A percentile compares a stretch with the other conserved stretches of the same genome.
phyloP scores from a whole-genome alignment of 2,113 vertebrate genomes.

The Nematolebias whitei region DNA sequence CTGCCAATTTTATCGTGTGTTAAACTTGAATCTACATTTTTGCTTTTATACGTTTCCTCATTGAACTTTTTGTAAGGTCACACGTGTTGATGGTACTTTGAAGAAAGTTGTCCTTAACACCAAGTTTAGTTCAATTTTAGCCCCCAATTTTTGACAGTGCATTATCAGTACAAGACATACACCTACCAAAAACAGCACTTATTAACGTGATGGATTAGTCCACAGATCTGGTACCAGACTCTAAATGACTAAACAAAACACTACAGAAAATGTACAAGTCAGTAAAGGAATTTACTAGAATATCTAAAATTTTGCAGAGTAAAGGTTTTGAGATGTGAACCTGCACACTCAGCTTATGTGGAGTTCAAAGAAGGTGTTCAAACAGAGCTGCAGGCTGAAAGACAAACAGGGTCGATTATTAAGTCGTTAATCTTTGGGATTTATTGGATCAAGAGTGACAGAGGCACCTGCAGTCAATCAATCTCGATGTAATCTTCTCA shows the following conservation, averaged over 20 bases:
- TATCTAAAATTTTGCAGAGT: background rate
- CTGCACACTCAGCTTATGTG: background rate
- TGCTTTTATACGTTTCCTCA: no score
- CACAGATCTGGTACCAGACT: background rate
- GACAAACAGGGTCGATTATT: constrained; percentile 36
- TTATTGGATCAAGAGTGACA: constrained; percentile 55
- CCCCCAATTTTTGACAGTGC: no score
- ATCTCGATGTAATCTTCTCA: constrained; percentile 60
- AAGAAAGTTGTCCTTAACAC: no score
- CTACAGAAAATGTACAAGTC: background rate
- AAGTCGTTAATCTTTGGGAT: constrained; percentile 45
- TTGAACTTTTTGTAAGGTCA: no score
- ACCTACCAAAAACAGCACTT: no score
- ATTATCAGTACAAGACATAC: no score
- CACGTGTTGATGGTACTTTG: no score
- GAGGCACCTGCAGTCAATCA: constrained; percentile 49
- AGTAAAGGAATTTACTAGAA: background rate
- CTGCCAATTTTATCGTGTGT: no score
- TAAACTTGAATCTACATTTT: no score
- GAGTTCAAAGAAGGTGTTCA: constrained; percentile 10
- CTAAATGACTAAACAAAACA: background rate
- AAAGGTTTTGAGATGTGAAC: background rate
- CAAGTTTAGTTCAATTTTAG: no score
- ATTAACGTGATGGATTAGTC: background rate
- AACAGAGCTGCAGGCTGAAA: constrained; percentile 11